These are phyloP conservation scores for Hippocampus guttulatus DNA, from an alignment of 2,113 vertebrate genomes.

Conservation along the genomic window DNA sequence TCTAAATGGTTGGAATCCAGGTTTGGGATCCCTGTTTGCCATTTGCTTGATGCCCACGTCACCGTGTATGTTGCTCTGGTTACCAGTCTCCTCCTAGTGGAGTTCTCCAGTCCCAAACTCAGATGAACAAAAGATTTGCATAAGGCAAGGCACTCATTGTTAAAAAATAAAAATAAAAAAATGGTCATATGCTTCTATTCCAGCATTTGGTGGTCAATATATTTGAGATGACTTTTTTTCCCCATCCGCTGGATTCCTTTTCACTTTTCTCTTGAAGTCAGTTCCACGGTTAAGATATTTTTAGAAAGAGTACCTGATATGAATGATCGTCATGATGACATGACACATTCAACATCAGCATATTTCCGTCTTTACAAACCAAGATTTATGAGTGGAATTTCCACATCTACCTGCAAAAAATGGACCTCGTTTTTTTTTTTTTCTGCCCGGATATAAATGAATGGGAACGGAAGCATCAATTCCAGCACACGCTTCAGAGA, in stretches of 20 bases:
- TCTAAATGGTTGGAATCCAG: no score
- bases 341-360: not conserved
- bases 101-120: not conserved
- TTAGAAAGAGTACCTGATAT: not conserved
- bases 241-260: not conserved
- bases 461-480: constrained; percentile 48
- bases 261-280: not conserved
- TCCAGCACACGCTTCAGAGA: constrained; percentile 49
- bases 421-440: constrained; percentile 1
- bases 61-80: not conserved
- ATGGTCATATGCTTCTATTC: not conserved
- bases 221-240: not conserved
- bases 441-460: constrained; percentile 30
- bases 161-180: not conserved
- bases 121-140: not conserved
- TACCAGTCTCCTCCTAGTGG: not conserved
- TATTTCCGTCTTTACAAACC: not conserved
- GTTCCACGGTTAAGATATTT: not conserved
- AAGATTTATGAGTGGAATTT: constrained; percentile 3
- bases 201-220: not conserved
- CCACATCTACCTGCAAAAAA: not conserved
- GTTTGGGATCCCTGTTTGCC: not conserved
- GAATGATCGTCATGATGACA: not conserved
- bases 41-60: not conserved
- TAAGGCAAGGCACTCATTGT: not conserved